Evolutionary conservation across 2,113 vertebrate genomes (phyloP).

Genomic region (Stigmatopora nigra): DNA sequence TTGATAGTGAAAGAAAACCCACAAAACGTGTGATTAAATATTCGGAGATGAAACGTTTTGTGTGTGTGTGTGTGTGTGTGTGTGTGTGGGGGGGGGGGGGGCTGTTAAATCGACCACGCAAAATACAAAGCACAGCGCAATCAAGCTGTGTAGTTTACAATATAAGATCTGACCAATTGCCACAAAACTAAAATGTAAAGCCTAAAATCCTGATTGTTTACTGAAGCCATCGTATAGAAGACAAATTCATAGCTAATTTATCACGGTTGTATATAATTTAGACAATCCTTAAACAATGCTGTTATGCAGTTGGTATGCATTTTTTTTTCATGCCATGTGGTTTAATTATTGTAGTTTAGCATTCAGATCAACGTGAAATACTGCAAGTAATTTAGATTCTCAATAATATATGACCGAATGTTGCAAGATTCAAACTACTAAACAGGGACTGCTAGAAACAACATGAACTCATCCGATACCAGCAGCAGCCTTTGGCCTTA

Average conservation of each 20-base stretch:
- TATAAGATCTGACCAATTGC: slow-evolving; percentile 15
- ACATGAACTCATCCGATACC: slow-evolving; percentile 11
- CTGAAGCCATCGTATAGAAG: slow-evolving; percentile 24
- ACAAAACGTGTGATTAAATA: not conserved
- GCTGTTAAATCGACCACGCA: too few species aligned
- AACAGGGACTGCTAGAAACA: slow-evolving; percentile 14
- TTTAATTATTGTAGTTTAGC: slow-evolving; percentile 35
- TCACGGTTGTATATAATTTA: slow-evolving; percentile 9
- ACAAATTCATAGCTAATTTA: slow-evolving; percentile 14
- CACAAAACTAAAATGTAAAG: slow-evolving; percentile 17
- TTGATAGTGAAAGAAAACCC: not conserved
- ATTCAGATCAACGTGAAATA: slow-evolving; percentile 17
- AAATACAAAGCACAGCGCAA: slow-evolving; percentile 11
- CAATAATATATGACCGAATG: slow-evolving; percentile 10
- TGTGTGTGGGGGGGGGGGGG: too few species aligned
- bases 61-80: too few species aligned
- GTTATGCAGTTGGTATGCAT: slow-evolving; percentile 48
- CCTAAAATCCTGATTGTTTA: slow-evolving; percentile 21
- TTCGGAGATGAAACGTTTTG: slow-evolving; percentile 17
- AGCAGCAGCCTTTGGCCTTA: slow-evolving; percentile 8
- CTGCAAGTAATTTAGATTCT: not conserved
- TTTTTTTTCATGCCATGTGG: slow-evolving; percentile 36
- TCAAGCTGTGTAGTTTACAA: slow-evolving; percentile 11
- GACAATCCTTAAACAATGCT: slow-evolving; percentile 28
- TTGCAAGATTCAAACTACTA: slow-evolving; percentile 16